Percentiles rank a stretch among this genome's conserved stretches.
Evolutionary conservation across 2,888 invertebrate genomes (phyloP).

Genomic region (Polymixis lichenea): DNA sequence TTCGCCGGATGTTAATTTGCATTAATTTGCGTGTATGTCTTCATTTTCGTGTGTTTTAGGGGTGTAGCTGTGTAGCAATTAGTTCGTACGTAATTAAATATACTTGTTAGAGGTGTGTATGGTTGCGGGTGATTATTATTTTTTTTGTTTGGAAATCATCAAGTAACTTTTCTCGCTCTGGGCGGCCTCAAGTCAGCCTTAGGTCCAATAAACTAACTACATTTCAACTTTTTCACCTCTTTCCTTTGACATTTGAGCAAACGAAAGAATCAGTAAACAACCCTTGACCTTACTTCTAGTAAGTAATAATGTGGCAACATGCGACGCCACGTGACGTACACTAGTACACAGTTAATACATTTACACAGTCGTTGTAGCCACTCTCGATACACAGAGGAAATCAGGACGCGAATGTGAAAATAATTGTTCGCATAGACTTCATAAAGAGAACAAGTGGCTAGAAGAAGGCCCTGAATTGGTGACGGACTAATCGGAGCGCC

Average conservation of each 20-base stretch:
- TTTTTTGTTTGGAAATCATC: no score
- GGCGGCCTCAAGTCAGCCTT: no score
- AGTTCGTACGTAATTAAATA: slow-evolving; percentile 8
- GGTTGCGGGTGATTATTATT: background rate
- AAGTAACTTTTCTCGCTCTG: no score
- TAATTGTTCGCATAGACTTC: slow-evolving; percentile 46
- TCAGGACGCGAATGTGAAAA: slow-evolving; percentile 59
- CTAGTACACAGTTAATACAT: slow-evolving; percentile 66
- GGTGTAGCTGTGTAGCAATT: slow-evolving; percentile 11
- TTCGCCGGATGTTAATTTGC: slow-evolving; percentile 54
- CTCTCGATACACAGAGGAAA: slow-evolving; percentile 73
- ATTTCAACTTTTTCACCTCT: background rate
- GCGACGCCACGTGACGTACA: slow-evolving; percentile 50
- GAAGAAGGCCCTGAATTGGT: background rate
- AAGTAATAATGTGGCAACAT: slow-evolving; percentile 38
- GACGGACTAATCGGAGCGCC: no score
- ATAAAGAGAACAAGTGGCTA: background rate
- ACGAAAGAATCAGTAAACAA: background rate
- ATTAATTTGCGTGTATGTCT: slow-evolving; percentile 49
- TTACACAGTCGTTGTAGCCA: slow-evolving; percentile 56
- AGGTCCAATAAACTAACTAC: background rate
- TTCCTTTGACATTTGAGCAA: background rate
- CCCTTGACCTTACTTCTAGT: slow-evolving; percentile 40
- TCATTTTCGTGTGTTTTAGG: slow-evolving; percentile 44
- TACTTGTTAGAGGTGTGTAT: background rate